Base-by-base conservation (phyloP, 2,888 invertebrate genomes). In the Lasioglossum figueresi region DNA sequence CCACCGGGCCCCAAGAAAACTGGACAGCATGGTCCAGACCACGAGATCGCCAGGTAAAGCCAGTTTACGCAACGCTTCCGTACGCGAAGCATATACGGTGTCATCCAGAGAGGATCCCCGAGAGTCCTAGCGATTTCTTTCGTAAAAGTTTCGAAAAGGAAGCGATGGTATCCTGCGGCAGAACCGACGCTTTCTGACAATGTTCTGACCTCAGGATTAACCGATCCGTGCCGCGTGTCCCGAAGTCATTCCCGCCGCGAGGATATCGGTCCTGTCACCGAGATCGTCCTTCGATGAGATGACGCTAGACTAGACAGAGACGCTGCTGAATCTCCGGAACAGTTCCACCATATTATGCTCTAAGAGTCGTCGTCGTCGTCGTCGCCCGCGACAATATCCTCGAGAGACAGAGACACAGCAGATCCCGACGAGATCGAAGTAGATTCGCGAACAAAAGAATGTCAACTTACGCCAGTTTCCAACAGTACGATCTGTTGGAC, bases 21-120 rank as follows among this genome's bases (percentile, higher is more conserved):
- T 91, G 91, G 90, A 91, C 94, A 93, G 94, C 94, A 89, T 94
- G 94, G 94, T 94, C 94, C 94, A 94, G 94, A 88, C 93, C 93
- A 94, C 93, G 93, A 94, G 94, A 94, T 94, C 90, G 90, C 83
- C 91, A 93, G 92, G 92, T 93, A 90, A 91, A 92, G 93, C 92
- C 93, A 94, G 94, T 94, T 92, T 92, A 92, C 93, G 92, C 93
- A 93, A 93, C 92, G 93, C 94, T 92, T 91, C 91, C 92, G 90
- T 92, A 90, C 92, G 92, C 88, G 92, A 91, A 91, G 89, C 91
- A 92, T 84, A 89, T 86, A 90, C 90, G 84, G 84, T 70, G 34
- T 37, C 79, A 82, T 82, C 70, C 78, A 37, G 27, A 74, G 74
- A 76, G 76, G 52, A 80, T 56, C 71, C 56, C 52, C 70, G 76